A percentile compares a stretch with the other conserved stretches of the same genome.
phyloP scores from a whole-genome alignment of 2,113 vertebrate species.

The Thomomys bottae region DNA sequence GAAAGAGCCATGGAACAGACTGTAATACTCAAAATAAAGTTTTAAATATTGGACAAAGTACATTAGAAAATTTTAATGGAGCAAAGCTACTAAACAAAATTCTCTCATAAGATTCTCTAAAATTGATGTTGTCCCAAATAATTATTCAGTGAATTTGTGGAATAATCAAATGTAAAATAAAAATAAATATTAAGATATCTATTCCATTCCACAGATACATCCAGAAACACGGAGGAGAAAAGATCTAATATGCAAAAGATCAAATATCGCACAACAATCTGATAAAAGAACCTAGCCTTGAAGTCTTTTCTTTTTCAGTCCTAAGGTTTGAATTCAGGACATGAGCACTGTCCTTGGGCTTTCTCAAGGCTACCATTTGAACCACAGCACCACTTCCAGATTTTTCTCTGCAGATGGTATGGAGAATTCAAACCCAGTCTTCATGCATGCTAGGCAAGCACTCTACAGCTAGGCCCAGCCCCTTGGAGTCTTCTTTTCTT shows the following conservation, averaged over 20 bases:
- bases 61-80: background rate
- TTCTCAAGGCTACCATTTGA: no score
- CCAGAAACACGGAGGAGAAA: background rate
- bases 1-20: background rate
- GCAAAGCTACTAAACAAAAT: background rate
- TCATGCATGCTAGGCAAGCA: no score
- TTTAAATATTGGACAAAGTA: background rate
- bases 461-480: no score
- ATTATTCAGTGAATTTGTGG: background rate
- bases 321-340: no score
- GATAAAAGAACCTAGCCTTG: background rate
- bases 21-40: background rate
- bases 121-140: background rate
- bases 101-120: background rate
- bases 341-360: no score
- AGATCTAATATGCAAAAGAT: accelerated
- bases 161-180: background rate
- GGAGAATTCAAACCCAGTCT: no score
- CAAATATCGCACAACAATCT: background rate
- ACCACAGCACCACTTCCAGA: no score
- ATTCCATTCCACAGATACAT: background rate
- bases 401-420: no score
- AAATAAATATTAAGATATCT: background rate
- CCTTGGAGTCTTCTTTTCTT: no score
- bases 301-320: no score